Percentiles rank a stretch among this genome's conserved stretches.
Conservation (phyloP, 1,140 invertebrate species). For the Pseudomyrmex gracilis region DNA sequence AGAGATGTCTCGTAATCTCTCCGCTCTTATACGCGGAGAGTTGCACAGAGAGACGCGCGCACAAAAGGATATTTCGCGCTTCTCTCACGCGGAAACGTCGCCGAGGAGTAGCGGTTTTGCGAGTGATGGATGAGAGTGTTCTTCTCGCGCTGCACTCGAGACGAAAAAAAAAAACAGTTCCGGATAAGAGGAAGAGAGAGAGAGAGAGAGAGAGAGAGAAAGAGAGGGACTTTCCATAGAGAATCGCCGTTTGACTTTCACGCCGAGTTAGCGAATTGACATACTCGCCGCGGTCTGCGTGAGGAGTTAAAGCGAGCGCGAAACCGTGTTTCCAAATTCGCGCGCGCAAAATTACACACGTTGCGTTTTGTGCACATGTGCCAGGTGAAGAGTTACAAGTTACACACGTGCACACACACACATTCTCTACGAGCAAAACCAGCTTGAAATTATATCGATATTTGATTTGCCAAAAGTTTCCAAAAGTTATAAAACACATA, state of each 20-base stretch:
- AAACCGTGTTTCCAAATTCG: neutral
- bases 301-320: neutral
- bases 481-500: too few relatives aligned
- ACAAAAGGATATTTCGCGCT: slow-evolving; percentile 52
- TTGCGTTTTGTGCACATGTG: neutral
- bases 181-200: neutral
- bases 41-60: slow-evolving; percentile 16
- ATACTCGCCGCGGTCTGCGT: neutral
- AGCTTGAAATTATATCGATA: too few relatives aligned
- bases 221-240: slow-evolving; percentile 10
- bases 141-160: neutral
- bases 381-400: too few relatives aligned
- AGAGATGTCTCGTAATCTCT: slow-evolving; percentile 18
- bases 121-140: slow-evolving; percentile 50
- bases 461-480: too few relatives aligned
- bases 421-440: too few relatives aligned
- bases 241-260: slow-evolving; percentile 44
- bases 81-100: slow-evolving; percentile 58
- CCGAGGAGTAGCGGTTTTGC: slow-evolving; percentile 42
- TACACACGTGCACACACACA: too few relatives aligned
- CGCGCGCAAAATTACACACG: neutral
- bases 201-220: neutral
- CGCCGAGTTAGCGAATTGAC: slow-evolving; percentile 42
- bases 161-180: slow-evolving; percentile 30
- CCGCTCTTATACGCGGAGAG: neutral